Conservation (phyloP, 2,888 invertebrate species). For the Agrotis ipsilon region DNA sequence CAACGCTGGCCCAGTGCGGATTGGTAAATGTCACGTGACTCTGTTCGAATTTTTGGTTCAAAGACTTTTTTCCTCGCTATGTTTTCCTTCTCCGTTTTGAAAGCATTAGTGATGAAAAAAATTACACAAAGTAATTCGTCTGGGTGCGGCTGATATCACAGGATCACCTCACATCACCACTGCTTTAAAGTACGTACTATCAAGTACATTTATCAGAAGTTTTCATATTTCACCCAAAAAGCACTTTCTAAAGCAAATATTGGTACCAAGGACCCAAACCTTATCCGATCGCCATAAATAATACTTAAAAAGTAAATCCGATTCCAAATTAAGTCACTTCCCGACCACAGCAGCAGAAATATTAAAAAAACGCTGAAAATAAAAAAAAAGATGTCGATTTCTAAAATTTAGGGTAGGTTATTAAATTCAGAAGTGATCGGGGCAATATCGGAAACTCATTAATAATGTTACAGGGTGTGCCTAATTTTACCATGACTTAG, state of each 20-base stretch:
- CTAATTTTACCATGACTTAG: constrained; percentile 85
- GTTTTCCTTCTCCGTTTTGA: too few relatives aligned
- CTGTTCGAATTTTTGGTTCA: too few relatives aligned
- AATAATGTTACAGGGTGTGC: constrained; percentile 86
- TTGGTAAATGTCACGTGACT: too few relatives aligned
- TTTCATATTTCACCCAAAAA: background rate
- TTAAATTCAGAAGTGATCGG: constrained; percentile 78
- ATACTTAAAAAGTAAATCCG: constrained; percentile 39
- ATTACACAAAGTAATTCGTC: too few relatives aligned
- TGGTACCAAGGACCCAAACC: constrained; percentile 8
- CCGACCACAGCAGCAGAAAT: constrained; percentile 39
- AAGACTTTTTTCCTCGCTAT: too few relatives aligned
- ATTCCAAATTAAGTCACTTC: constrained; percentile 58
- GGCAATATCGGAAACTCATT: constrained; percentile 89
- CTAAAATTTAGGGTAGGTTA: constrained; percentile 78
- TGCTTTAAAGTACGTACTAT: too few relatives aligned
- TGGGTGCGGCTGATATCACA: too few relatives aligned
- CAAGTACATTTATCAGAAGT: background rate
- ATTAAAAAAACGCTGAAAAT: constrained; percentile 67
- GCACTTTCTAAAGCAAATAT: constrained; percentile 1
- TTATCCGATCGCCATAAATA: constrained; percentile 56
- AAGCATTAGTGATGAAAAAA: too few relatives aligned
- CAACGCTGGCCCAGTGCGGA: too few relatives aligned
- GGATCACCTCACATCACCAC: too few relatives aligned
- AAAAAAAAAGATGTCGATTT: constrained; percentile 75